These are phyloP conservation scores for Macrocentrus cingulum DNA, from an alignment of 1,140 invertebrate genomes.

Conservation along the genomic window DNA sequence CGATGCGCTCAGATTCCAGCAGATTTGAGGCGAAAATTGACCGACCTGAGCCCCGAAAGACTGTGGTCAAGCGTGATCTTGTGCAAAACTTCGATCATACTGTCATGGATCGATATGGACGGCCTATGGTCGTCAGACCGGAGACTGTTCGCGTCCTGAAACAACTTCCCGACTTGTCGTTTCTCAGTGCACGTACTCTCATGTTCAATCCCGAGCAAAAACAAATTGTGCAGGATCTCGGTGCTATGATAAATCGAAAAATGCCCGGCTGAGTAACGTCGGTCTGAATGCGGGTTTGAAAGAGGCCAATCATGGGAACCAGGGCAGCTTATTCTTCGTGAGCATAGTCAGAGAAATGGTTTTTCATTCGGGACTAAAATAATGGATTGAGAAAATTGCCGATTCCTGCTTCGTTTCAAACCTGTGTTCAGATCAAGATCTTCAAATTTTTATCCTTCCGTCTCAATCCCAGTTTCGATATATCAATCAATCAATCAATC, in stretches of 20 bases:
- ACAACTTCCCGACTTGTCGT: slow-evolving; percentile 53
- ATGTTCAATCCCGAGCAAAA: slow-evolving; percentile 54
- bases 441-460: slow-evolving; percentile 33
- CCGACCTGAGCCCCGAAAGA: slow-evolving; percentile 37
- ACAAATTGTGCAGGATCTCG: slow-evolving; percentile 52
- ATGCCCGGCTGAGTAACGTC: slow-evolving; percentile 60
- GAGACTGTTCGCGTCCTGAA: slow-evolving; percentile 52
- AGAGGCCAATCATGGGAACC: slow-evolving; percentile 19
- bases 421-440: slow-evolving; percentile 44
- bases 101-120: slow-evolving; percentile 51
- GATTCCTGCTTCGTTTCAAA: slow-evolving; percentile 38
- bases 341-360: no score
- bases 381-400: not conserved
- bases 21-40: no score
- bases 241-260: slow-evolving; percentile 56
- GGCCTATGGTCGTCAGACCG: slow-evolving; percentile 44
- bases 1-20: no score
- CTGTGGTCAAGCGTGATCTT: slow-evolving; percentile 29
- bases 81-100: slow-evolving; percentile 38
- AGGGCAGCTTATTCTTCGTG: slow-evolving; percentile 7
- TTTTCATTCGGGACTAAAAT: not conserved
- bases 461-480: no score
- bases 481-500: no score
- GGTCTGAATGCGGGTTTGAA: slow-evolving; percentile 56
- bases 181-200: slow-evolving; percentile 53